phyloP scores from a whole-genome alignment of 2,797 vertebrate genomes.

The Arvicola amphibius region DNA sequence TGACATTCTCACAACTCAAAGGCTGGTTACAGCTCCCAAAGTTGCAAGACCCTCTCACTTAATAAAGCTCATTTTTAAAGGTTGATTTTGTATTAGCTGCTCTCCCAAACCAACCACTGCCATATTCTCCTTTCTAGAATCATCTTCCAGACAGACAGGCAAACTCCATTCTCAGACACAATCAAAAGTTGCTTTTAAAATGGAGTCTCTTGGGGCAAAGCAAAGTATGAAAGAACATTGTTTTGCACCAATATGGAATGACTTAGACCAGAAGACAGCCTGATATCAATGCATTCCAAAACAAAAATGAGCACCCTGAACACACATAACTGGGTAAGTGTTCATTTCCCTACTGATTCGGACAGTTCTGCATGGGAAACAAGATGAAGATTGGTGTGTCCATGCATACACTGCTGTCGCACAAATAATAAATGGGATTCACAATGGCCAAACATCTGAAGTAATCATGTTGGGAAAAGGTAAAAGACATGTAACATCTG shows the following conservation, averaged over 20 bases:
- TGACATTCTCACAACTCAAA: background rate
- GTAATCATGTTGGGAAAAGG: background rate
- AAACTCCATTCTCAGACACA: background rate
- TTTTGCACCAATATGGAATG: background rate
- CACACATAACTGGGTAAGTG: background rate
- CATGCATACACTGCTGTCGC: background rate
- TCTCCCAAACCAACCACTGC: background rate
- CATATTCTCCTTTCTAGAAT: background rate
- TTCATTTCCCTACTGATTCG: background rate
- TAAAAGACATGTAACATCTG: background rate
- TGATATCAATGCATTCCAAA: background rate
- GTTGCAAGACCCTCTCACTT: background rate
- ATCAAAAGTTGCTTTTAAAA: background rate
- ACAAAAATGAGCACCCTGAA: slow-evolving; percentile 16
- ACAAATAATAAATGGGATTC: background rate
- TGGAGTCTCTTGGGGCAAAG: background rate
- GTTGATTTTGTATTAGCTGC: background rate
- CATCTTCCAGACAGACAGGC: no score
- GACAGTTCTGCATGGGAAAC: background rate
- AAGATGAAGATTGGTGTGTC: background rate
- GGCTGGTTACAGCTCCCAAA: background rate
- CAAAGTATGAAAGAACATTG: background rate
- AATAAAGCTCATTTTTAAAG: background rate
- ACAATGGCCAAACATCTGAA: background rate
- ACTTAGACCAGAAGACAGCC: background rate